Evolutionary conservation across 2,888 invertebrate genomes (phyloP), one percentile per base, ranked within the genome.

Genomic region (Pristionchus arcanus): DNA sequence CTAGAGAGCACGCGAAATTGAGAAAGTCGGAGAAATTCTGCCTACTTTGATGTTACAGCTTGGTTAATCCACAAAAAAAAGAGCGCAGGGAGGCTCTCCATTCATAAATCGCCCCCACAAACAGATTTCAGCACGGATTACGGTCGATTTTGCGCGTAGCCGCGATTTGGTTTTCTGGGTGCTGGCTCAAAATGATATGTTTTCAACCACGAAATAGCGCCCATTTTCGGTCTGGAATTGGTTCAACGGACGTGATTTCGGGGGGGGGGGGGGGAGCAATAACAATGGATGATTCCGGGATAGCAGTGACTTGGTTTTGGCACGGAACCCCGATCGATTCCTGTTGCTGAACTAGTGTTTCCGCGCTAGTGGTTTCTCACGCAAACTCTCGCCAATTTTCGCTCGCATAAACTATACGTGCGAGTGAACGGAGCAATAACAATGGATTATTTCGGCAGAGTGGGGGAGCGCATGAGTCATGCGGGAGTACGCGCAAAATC

Each of bases 201-300:
- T 49, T 49, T 49, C 42, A 49, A 49, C 42, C 42, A 9, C 4
- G 42, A 49, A 49, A 1, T 31, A 9, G 19, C 2, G 31, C 31
- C 68, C 34, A 34, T 71, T 71, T 71, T 71, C 68, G 68, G 68
- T 19, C 68, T n/a, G n/a, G n/a, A n/a, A n/a, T n/a, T n/a, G n/a
- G n/a, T n/a, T n/a, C n/a, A n/a, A n/a, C n/a, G n/a, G n/a, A n/a
- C n/a, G n/a, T n/a, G n/a, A n/a, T n/a, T n/a, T n/a, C n/a, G n/a
- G n/a, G n/a, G n/a, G n/a, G n/a, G n/a, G n/a, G n/a, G n/a, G n/a
- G n/a, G n/a, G n/a, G n/a, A n/a, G n/a, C n/a, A n/a, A n/a, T n/a
- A n/a, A n/a, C n/a, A n/a, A n/a, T n/a, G n/a, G n/a, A n/a, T n/a
- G n/a, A n/a, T n/a, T n/a, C n/a, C n/a, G n/a, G n/a, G n/a, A n/a